Conservation (phyloP, 1,140 invertebrate species). For the Ceratitis capitata region DNA sequence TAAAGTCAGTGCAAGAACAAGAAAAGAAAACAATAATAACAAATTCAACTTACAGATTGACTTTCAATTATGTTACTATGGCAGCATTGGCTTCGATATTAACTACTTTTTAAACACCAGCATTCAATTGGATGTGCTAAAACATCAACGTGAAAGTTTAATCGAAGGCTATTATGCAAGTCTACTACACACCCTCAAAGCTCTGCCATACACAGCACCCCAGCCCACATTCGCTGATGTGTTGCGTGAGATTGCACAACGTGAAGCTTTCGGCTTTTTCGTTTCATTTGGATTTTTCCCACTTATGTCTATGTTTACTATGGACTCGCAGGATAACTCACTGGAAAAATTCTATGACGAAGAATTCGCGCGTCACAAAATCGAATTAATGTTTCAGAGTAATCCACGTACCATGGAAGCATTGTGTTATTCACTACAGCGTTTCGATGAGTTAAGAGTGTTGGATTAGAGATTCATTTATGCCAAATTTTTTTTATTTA, state of each 20-base stretch:
- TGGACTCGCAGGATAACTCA: conserved; percentile 60
- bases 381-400: conserved; percentile 58
- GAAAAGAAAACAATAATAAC: too few relatives aligned
- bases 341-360: conserved; percentile 59
- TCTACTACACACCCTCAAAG: conserved; percentile 58
- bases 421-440: conserved; percentile 53
- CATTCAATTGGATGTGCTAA: conserved; percentile 54
- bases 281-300: conserved; percentile 60
- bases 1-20: too few relatives aligned
- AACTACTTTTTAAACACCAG: conserved; percentile 63
- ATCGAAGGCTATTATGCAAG: conserved; percentile 56
- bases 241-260: conserved; percentile 51
- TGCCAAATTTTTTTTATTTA: too few relatives aligned
- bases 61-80: conserved; percentile 60
- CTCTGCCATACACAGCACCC: conserved; percentile 57
- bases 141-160: conserved; percentile 56
- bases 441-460: conserved; percentile 56
- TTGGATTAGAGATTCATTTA: conserved; percentile 54
- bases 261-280: conserved; percentile 61
- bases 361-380: conserved; percentile 56
- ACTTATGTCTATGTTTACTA: conserved; percentile 58
- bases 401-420: conserved; percentile 56
- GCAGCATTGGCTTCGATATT: conserved; percentile 61
- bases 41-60: conserved; percentile 55
- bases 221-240: conserved; percentile 63